Evolutionary conservation across 2,888 invertebrate species (phyloP), one percentile per base, ranked within the genome.

Genomic region (Nasonovia ribisnigri): DNA sequence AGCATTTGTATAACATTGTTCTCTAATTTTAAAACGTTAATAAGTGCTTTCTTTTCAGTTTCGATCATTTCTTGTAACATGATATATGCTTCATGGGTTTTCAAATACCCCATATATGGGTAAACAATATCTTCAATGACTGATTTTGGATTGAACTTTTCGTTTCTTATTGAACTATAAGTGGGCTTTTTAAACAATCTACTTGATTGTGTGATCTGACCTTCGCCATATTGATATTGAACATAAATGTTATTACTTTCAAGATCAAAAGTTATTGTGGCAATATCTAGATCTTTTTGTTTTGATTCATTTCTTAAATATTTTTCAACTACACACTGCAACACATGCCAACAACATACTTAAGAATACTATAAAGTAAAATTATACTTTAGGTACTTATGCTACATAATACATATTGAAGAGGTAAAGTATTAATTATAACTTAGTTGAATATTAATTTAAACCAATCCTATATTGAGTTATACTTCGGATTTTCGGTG

Each of bases 151-250:
- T 67, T 51, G 43, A 93, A 90, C 8, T 87, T 16, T 26, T 87
- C 86, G 3, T 20, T 43, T 6, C 8, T 43, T 4, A 48, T 46
- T 3, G 97, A 77, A 77, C 77, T 77, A 36, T 77, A 95, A 11
- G 97, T 97, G 0, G 98, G 98, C 95, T 97, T 98, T 4, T 96
- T 96, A 95, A 97, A 98, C 91, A 96, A 96, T 84, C 97, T 96
- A 0, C 97, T 97, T 26, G 97, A 96, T 94, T 97, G 97, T 0
- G 97, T 97, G 8, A 97, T 96, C 94, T 96, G 96, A 46, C 95
- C 97, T 94, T 96, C 96, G 0, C 96, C 97, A 95, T 97, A 97
- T 95, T 97, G 97, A 95, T 97, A 97, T 84, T 96, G 96, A 11
- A 97, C 95, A 84, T 96, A 96, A 91, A 97, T 97, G 67, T 97